Percentiles rank a stretch among this genome's conserved stretches.
phyloP scores from a whole-genome alignment of 92 coral and sea anemone genomes.

The Actinostola sp. region DNA sequence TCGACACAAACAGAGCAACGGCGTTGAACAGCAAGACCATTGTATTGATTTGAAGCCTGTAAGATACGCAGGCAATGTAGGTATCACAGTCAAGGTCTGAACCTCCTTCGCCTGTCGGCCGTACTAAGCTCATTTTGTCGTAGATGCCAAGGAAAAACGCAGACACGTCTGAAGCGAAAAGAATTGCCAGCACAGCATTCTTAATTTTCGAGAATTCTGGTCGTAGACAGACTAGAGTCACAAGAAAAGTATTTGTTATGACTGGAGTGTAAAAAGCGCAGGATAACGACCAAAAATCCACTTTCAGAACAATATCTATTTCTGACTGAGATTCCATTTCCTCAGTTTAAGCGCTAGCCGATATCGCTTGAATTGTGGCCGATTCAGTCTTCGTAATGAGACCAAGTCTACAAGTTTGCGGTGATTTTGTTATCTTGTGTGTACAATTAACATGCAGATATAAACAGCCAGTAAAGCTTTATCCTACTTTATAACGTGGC shows the following conservation, averaged over 20 bases:
- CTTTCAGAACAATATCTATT: not conserved
- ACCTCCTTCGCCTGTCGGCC: not conserved
- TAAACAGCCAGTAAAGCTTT: no score
- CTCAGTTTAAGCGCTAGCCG: no score
- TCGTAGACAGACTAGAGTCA: constrained; percentile 22
- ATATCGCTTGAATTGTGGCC: no score
- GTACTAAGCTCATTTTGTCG: not conserved
- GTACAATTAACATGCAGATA: no score
- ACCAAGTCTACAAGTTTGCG: no score
- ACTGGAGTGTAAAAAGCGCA: constrained; percentile 18
- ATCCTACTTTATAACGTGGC: no score
- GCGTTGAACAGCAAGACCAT: constrained; percentile 21
- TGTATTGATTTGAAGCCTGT: not conserved
- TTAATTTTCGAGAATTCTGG: constrained; percentile 27
- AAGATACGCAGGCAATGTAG: no score
- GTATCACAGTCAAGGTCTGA: no score
- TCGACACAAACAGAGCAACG: not conserved
- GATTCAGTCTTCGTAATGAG: no score
- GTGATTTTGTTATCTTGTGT: no score
- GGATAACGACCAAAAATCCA: not conserved
- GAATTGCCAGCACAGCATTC: constrained; percentile 10
- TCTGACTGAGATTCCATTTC: no score
- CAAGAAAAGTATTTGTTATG: constrained; percentile 28
- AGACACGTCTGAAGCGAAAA: constrained; percentile 18
- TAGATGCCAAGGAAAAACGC: constrained; percentile 8